Evolutionary conservation across 2,113 vertebrate species (phyloP), one percentile per base, ranked within the genome.

Genomic region (Pterocles burchelli): DNA sequence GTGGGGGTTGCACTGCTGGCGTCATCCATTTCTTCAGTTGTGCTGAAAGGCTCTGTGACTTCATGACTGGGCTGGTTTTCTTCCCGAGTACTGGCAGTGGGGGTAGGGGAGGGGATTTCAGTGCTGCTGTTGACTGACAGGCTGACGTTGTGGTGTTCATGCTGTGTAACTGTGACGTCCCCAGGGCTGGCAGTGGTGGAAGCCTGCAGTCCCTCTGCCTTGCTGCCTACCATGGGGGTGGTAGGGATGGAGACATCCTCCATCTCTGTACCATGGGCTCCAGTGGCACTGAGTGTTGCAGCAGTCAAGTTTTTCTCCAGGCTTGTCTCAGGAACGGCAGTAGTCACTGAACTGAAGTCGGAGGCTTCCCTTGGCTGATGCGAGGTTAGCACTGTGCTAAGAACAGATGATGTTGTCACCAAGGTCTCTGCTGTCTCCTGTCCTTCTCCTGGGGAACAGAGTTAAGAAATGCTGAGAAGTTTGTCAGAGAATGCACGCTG

Each of bases 391-490:
- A 2, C 43, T 36, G 85, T 62, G 83, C 67, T 95, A 36, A 70
- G 76, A 52, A n/a, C 68, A 71, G 68, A 61, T 38, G 87, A 24
- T 17, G 80, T 41, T 41, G 41, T 63, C 43, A 19, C 13, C 20
- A 8, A 38, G 34, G 18, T 17, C 61, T 80, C 76, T 71, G 6
- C 24, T 62, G 76, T 24, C 33, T 80, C 62, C 85, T 96, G 89
- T 51, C 92, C 91, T 33, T 58, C 73, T 92, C 92, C 97, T 97
- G 5, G 2, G 10, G 51, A 87, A 95, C 3, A 96, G 28, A 94
- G 36, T 89, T 51, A 49, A 85, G 77, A 90, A 81, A 82, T 29
- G 31, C 12, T 68, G 36, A 87, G 59, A 89, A 79, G 18, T 91
- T 67, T 82, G 49, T 86, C 58, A 80, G 36, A 88, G 48, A 88